Percentiles rank a stretch among this genome's conserved stretches.
phyloP scores from a whole-genome alignment of 2,797 vertebrate genomes.

The Alca torda region DNA sequence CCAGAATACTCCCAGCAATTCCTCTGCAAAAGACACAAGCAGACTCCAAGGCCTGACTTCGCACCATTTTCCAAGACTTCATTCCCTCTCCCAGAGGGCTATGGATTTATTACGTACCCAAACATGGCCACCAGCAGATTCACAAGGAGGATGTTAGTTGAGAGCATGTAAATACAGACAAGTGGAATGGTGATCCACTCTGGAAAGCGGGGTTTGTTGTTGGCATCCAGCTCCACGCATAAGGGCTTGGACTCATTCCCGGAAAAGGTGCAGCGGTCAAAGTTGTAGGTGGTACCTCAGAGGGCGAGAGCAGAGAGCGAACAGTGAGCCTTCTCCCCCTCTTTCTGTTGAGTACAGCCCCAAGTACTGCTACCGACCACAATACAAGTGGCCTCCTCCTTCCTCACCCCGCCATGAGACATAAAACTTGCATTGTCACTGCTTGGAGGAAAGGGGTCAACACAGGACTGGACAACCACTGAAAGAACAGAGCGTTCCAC shows the following conservation, averaged over 20 bases:
- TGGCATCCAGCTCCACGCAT: slow-evolving; percentile 79
- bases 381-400: not conserved
- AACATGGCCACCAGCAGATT: slow-evolving; percentile 84
- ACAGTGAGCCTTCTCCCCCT: not conserved
- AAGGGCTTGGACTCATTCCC: slow-evolving; percentile 82
- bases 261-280: slow-evolving; percentile 78
- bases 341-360: not conserved
- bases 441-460: not conserved
- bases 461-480: not conserved
- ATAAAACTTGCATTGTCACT: not conserved
- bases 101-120: slow-evolving; percentile 54
- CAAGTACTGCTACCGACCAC: not conserved
- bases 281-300: slow-evolving; percentile 80
- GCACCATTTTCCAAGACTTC: not conserved
- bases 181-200: slow-evolving; percentile 84
- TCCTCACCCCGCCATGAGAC: not conserved
- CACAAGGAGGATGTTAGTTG: slow-evolving; percentile 82
- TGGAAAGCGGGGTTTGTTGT: slow-evolving; percentile 77
- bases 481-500: not conserved
- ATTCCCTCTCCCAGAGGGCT: not conserved
- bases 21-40: not conserved
- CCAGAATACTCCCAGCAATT: not conserved
- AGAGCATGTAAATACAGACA: slow-evolving; percentile 83
- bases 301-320: not conserved
- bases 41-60: not conserved